phyloP scores from a whole-genome alignment of 2,113 vertebrate genomes.

The Pardalotus punctatus region DNA sequence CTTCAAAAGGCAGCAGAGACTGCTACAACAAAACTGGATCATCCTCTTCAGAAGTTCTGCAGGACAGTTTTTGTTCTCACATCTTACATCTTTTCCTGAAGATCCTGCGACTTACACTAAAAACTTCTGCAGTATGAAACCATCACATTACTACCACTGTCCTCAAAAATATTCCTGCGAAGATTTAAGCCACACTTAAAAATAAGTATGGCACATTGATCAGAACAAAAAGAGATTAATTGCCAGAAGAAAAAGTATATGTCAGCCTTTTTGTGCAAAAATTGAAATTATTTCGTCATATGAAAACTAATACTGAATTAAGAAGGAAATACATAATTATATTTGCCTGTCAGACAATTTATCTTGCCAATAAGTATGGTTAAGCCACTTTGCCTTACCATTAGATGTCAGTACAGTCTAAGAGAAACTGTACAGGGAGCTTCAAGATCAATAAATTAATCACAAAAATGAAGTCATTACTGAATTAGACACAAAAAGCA shows the following conservation, averaged over 20 bases:
- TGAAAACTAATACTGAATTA: not conserved
- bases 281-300: not conserved
- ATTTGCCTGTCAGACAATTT: constrained; percentile 12
- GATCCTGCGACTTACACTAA: not conserved
- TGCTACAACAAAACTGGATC: not conserved
- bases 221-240: not conserved
- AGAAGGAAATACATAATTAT: not conserved
- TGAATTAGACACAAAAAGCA: not conserved
- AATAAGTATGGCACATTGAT: not conserved
- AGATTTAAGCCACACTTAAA: not conserved
- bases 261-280: not conserved
- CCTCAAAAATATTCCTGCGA: not conserved
- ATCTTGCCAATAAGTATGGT: constrained; percentile 5
- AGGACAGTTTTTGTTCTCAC: not conserved
- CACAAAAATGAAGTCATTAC: not conserved
- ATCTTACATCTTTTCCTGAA: not conserved
- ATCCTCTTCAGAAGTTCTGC: not conserved
- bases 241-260: not conserved
- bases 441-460: constrained; percentile 32
- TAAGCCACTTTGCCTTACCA: constrained; percentile 61
- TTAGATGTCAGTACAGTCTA: constrained; percentile 67
- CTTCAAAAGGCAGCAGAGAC: not conserved
- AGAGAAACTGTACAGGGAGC: constrained; percentile 5
- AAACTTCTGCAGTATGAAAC: not conserved
- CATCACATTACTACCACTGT: not conserved